Evolutionary conservation across 2,888 invertebrate genomes (phyloP), one percentile per base, ranked within the genome.

Genomic region (Chydorus sphaericus): DNA sequence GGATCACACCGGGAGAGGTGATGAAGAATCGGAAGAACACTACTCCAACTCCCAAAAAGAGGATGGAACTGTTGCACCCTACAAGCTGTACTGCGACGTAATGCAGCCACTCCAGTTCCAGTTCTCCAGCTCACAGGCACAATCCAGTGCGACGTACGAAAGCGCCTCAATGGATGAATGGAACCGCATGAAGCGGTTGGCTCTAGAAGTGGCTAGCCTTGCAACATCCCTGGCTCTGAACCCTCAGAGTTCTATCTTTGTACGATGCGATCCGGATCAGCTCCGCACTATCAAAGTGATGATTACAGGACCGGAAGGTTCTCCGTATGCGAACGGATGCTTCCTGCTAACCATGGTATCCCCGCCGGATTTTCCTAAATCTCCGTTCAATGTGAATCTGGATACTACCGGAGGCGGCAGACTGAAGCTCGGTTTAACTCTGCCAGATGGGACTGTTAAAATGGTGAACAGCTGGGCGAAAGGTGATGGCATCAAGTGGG

Each of bases 391-490:
- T 72, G 89, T 91, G 65, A 89, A 90, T 73, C 74, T 90, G 69
- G 88, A 89, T 75, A 90, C 90, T 26, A 89, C 88, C 48, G 91
- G 85, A 63, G 85, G 83, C 62, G 89, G 86, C 68, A 83, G 85
- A 30, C 86, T 91, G 66, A 79, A 90, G 61, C 91, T 91, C 71
- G 91, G 91, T 77, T 90, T 90, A 60, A 91, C 91, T 78, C 77
- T 91, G 55, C 88, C 88, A 75, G 92, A 93, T 73, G 93, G 93
- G 61, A 93, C 92, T 77, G 87, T 86, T 59, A 91, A 91, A 62
- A 89, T 94, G 61, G 76, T 94, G 61, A 93, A 93, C 73, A 94
- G 93, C 2, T 94, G 93, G 93, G 92, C 93, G 70, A 93, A 93
- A 7, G 76, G 92, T 54, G 93, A 93, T 26, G 93, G 93, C 72